These are phyloP conservation scores for Dromaius novaehollandiae DNA, from an alignment of 2,113 vertebrate genomes.

Conservation along the genomic window DNA sequence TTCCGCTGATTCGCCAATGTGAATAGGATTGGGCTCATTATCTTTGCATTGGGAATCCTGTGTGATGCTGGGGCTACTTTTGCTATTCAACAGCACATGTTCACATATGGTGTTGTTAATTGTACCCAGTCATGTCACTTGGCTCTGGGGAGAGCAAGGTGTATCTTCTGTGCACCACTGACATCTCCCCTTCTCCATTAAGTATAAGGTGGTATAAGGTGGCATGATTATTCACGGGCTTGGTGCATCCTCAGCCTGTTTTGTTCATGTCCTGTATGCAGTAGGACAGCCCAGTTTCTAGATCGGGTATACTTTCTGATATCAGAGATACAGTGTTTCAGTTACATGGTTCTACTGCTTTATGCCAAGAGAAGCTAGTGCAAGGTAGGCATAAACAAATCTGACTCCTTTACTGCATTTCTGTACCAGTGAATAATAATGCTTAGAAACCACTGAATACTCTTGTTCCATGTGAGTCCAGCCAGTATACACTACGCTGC, in stretches of 20 bases:
- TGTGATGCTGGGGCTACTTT: background rate
- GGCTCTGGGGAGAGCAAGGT: background rate
- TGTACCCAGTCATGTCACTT: background rate
- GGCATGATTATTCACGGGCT: background rate
- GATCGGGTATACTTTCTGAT: background rate
- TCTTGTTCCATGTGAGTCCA: background rate
- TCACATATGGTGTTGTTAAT: background rate
- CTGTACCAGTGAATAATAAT: background rate
- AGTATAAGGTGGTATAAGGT: background rate
- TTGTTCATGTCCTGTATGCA: background rate
- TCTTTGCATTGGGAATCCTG: background rate
- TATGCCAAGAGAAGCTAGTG: background rate
- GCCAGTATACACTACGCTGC: background rate
- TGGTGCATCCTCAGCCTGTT: constrained; percentile 6
- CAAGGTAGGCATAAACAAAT: background rate
- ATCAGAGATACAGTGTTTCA: background rate
- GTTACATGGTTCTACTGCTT: background rate
- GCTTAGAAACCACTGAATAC: background rate
- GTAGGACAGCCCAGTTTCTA: background rate
- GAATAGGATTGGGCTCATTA: background rate
- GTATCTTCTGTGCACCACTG: background rate
- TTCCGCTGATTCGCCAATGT: background rate
- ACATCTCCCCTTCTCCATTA: background rate
- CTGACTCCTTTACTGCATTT: background rate
- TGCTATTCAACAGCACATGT: background rate